Evolutionary conservation across 2,888 invertebrate genomes (phyloP).

Genomic region (Cephus nigrinus): DNA sequence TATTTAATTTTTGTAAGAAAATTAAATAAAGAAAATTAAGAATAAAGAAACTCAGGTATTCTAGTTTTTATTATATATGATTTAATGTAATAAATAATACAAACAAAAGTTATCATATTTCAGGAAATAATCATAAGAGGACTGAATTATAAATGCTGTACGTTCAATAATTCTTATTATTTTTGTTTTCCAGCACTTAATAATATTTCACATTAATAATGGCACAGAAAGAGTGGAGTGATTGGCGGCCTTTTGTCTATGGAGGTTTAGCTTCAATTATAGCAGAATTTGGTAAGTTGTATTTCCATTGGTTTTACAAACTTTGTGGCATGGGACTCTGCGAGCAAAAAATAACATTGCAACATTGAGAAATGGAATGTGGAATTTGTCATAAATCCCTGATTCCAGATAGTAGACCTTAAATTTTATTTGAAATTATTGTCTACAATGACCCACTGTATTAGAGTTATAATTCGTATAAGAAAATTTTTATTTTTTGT

Average conservation of each 20-base stretch:
- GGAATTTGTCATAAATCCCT: background rate
- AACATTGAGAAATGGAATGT: background rate
- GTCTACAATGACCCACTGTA: background rate
- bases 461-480: background rate
- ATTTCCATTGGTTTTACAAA: constrained; percentile 8
- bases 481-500: background rate
- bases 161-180: constrained; percentile 3
- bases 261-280: constrained; percentile 93
- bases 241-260: constrained; percentile 95
- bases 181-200: constrained; percentile 19
- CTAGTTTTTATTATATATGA: background rate
- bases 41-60: background rate
- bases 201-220: constrained; percentile 67
- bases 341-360: background rate
- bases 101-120: background rate
- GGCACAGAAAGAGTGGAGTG: constrained; percentile 86
- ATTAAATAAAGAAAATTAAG: background rate
- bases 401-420: background rate
- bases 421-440: background rate
- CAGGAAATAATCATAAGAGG: background rate
- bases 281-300: constrained; percentile 87
- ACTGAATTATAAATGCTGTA: background rate
- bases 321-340: background rate
- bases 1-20: background rate
- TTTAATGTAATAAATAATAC: background rate